A percentile compares a stretch with the other conserved stretches of the same genome.
These are phyloP conservation scores for Ecliptopera silaceata DNA, from an alignment of 2,888 invertebrate species.

Conservation along the genomic window DNA sequence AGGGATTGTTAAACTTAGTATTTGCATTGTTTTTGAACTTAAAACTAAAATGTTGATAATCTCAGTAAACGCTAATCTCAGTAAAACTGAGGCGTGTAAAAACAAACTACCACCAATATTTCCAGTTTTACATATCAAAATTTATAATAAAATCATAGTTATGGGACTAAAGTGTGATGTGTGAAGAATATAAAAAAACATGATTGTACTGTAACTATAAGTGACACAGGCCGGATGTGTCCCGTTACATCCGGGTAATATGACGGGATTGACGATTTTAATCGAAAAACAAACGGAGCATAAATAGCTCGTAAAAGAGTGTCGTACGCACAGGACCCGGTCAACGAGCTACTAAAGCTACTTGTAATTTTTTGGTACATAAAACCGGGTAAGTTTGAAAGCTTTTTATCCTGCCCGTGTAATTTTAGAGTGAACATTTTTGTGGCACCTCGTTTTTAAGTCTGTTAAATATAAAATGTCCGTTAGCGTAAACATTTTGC, in stretches of 20 bases:
- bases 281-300: constrained; percentile 61
- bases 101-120: too few species aligned
- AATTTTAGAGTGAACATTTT: neutral
- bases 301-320: constrained; percentile 42
- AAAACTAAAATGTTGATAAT: too few species aligned
- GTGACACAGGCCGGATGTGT: constrained; percentile 6
- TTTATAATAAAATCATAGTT: too few species aligned
- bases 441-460: neutral
- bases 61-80: too few species aligned
- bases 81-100: too few species aligned
- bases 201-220: neutral
- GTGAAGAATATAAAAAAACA: too few species aligned
- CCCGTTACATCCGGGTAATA: constrained; percentile 23
- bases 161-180: too few species aligned
- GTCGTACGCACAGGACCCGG: constrained; percentile 25
- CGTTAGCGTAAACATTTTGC: neutral
- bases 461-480: neutral
- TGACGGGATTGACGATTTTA: constrained; percentile 53
- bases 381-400: constrained; percentile 15
- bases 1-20: too few species aligned
- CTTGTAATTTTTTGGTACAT: constrained; percentile 30
- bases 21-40: too few species aligned
- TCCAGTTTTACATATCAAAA: too few species aligned
- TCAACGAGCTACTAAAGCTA: constrained; percentile 39
- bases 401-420: constrained; percentile 5